phyloP scores from a whole-genome alignment of 2,888 invertebrate genomes.

The Diloba caeruleocephala region DNA sequence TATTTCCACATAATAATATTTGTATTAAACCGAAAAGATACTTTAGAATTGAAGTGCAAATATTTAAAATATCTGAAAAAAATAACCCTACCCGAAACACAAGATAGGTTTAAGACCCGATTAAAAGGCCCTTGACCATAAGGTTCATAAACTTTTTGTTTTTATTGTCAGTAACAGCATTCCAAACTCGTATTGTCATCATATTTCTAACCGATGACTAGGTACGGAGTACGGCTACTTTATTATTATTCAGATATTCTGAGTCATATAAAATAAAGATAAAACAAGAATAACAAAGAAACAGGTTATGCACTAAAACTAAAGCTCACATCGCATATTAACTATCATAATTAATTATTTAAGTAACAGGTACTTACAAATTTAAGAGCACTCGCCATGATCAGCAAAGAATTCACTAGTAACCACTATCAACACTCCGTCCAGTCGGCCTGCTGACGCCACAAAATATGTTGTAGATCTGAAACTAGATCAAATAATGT shows the following conservation, averaged over 20 bases:
- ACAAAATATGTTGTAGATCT: conserved; percentile 77
- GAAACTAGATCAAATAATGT: conserved; percentile 79
- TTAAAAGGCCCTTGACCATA: conserved; percentile 14
- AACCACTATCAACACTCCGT: conserved; percentile 51
- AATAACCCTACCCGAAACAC: background rate
- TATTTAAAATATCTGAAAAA: conserved; percentile 4
- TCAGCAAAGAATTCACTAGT: conserved; percentile 43
- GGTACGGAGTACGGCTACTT: background rate
- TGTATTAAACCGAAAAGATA: background rate
- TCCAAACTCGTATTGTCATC: conserved; percentile 43
- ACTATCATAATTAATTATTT: conserved; percentile 27
- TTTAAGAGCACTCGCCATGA: conserved; percentile 62
- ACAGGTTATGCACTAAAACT: conserved; percentile 4
- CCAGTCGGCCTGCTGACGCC: conserved; percentile 68
- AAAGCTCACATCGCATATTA: conserved; percentile 18
- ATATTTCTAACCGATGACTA: conserved; percentile 17
- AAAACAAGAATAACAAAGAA: too few relatives aligned
- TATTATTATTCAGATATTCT: too few relatives aligned
- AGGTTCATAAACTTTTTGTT: conserved; percentile 8
- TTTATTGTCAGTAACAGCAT: conserved; percentile 30
- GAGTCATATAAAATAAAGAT: too few relatives aligned
- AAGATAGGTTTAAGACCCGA: conserved; percentile 12
- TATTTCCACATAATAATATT: conserved; percentile 8
- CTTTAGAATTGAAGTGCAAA: conserved; percentile 1
- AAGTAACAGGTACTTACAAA: conserved; percentile 69